Base-by-base conservation (phyloP, 1,140 invertebrate genomes). In the Amyelois transitella region DNA sequence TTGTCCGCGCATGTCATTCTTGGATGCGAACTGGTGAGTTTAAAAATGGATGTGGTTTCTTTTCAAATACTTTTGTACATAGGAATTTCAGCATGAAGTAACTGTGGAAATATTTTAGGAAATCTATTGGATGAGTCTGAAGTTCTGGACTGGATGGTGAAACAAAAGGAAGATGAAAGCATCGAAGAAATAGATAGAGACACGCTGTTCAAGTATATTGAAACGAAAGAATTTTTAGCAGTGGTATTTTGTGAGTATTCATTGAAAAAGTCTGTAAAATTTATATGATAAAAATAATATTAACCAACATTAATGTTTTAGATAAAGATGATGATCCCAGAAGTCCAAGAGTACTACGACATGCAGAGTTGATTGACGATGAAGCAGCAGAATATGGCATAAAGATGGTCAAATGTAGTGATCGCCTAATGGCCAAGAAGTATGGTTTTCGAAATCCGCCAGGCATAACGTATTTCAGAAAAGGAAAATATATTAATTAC, bases 371-470 rank as follows among this genome's bases (percentile, higher is more conserved):
- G 44, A 97, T 98, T 63, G 96, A 97, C 67, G 96, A 97, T 69
- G 96, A 98, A 88, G 96, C 96, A 12, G 88, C 92, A 0, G 95
- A 97, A 81, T 98, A 96, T 86, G 96, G 96, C 52, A 96, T 98
- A 62, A 95, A 96, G 88, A 93, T 98, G 53, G 95, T 96, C 0
- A 96, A 97, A 89, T 96, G 96, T 89, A 93, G 92, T 69, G 96
- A 98, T 86, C 91, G 93, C 18, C 75, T 98, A 14, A 97, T 98
- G 95, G 96, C 96, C 1, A 98, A 98, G 82, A 98, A 98, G 77
- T 97, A 96, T 82, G 96, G 96, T 1, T 96, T 92, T 74, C 90
- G 96, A 64, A 94, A 96, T 77, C 95, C 95, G 21, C 96, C 96
- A 0, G 96, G 96, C 0, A 92, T 98, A 1, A 96, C 96, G 8